Evolutionary conservation across 2,888 invertebrate species (phyloP).

Genomic region (Mesodorylaimus sp.): DNA sequence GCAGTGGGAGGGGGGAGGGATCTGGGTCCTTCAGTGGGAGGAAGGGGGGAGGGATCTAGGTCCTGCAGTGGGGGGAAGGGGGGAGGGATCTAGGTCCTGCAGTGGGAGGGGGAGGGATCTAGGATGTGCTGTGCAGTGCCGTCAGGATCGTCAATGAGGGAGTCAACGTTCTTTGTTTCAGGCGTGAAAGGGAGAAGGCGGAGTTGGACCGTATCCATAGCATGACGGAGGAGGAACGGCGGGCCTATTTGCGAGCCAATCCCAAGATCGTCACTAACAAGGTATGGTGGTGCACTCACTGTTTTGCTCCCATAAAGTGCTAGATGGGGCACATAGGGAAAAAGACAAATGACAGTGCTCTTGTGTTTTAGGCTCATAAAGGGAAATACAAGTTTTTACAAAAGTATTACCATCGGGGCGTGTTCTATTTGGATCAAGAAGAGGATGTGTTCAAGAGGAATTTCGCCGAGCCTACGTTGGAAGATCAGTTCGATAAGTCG

Average conservation of each 20-base stretch:
- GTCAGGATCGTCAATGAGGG: no score
- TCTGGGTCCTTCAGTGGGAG: no score
- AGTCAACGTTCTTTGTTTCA: no score
- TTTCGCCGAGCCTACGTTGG: constrained; percentile 82
- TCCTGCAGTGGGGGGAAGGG: no score
- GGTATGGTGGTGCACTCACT: constrained; percentile 9
- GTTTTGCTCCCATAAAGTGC: neutral
- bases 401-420: constrained; percentile 98
- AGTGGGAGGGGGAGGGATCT: no score
- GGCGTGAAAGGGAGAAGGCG: constrained; percentile 62
- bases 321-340: neutral
- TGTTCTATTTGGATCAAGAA: constrained; percentile 62
- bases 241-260: constrained; percentile 67
- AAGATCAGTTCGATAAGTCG: constrained; percentile 98
- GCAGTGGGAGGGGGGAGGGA: no score
- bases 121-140: no score
- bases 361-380: constrained; percentile 46
- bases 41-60: no score
- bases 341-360: neutral
- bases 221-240: constrained; percentile 87
- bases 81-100: no score
- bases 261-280: constrained; percentile 85
- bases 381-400: constrained; percentile 99
- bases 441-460: constrained; percentile 50
- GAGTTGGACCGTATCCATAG: constrained; percentile 74